Evolutionary conservation across 2,888 invertebrate species (phyloP).

Genomic region (Drosophila quinaria): DNA sequence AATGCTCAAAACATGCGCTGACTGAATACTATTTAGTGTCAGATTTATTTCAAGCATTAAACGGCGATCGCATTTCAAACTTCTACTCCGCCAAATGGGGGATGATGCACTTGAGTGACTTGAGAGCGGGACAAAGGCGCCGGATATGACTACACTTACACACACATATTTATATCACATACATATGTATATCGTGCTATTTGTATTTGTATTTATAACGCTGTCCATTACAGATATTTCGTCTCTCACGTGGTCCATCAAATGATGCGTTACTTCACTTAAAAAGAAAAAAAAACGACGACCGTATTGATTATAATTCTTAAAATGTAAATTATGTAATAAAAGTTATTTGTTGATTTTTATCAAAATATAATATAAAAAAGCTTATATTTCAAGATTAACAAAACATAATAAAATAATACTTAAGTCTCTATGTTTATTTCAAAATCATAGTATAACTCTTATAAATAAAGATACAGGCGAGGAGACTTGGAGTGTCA

Average conservation of each 20-base stretch:
- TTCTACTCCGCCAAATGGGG: conserved; percentile 8
- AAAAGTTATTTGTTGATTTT: too few species aligned
- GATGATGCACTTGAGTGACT: conserved; percentile 68
- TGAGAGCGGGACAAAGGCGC: conserved; percentile 50
- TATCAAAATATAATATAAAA: too few species aligned
- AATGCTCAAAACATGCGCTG: conserved; percentile 54
- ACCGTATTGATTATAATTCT: too few species aligned
- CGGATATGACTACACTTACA: conserved; percentile 57
- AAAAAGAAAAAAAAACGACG: too few species aligned
- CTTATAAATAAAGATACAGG: too few species aligned
- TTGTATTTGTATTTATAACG: not conserved
- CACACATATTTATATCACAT: not conserved
- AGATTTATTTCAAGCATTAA: conserved; percentile 83
- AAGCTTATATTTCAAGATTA: too few species aligned
- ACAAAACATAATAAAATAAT: too few species aligned
- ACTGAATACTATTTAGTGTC: conserved; percentile 71
- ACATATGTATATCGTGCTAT: conserved; percentile 13
- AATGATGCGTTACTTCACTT: not conserved
- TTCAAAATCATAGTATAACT: too few species aligned
- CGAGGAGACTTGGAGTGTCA: too few species aligned
- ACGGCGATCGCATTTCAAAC: conserved; percentile 84
- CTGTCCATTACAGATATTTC: not conserved
- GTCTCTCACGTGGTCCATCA: not conserved
- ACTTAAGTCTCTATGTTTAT: too few species aligned
- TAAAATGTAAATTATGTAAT: too few species aligned